Percentiles rank a stretch among this genome's conserved stretches.
phyloP scores from a whole-genome alignment of 2,113 vertebrate genomes.

The Gnathonemus longibarbis region DNA sequence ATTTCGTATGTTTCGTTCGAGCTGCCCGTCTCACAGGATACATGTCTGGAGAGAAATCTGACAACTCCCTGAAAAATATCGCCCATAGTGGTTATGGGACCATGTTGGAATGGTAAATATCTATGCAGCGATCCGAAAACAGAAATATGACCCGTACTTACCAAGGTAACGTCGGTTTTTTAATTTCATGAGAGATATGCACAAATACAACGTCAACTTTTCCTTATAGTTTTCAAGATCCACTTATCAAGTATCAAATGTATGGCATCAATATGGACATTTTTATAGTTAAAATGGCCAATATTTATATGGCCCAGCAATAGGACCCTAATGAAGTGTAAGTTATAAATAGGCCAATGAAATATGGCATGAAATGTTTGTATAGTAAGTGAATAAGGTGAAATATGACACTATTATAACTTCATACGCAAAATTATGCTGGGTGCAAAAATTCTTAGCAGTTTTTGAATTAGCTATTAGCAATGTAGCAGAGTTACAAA shows the following conservation, averaged over 20 bases:
- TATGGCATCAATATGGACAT: constrained; percentile 21
- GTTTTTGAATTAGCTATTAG: neutral
- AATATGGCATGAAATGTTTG: neutral
- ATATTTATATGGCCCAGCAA: neutral
- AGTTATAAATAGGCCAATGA: neutral
- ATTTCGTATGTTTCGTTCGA: constrained; percentile 51
- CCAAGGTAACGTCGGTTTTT: constrained; percentile 68
- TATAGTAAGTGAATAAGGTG: neutral
- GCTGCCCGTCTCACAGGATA: constrained; percentile 22
- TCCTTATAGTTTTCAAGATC: constrained; percentile 60
- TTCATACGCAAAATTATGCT: neutral
- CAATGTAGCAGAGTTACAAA: neutral
- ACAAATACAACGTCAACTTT: constrained; percentile 75
- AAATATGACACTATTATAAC: neutral
- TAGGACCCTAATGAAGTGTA: neutral
- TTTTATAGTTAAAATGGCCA: neutral
- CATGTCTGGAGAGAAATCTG: constrained; percentile 58
- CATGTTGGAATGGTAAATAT: constrained; percentile 64
- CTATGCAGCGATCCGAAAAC: constrained; percentile 54
- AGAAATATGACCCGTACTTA: constrained; percentile 66
- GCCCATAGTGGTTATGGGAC: constrained; percentile 69
- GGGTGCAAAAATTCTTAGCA: neutral
- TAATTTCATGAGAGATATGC: constrained; percentile 73
- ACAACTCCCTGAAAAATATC: constrained; percentile 78
- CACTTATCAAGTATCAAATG: constrained; percentile 49